phyloP scores from a whole-genome alignment of 2,888 invertebrate genomes.

The Ametastegia equiseti region DNA sequence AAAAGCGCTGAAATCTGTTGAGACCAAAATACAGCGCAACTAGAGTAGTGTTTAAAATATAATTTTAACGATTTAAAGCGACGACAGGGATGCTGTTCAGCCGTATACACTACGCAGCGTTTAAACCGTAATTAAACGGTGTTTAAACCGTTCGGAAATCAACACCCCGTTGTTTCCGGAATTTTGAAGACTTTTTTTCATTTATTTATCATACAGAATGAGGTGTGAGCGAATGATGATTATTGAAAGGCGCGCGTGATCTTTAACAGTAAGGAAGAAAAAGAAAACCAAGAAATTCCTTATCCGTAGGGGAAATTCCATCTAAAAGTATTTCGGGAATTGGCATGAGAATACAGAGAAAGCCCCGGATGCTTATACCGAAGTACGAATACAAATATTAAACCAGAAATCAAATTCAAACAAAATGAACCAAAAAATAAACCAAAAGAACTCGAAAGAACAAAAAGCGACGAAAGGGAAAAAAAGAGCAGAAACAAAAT shows the following conservation, averaged over 20 bases:
- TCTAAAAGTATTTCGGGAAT: not conserved
- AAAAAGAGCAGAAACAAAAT: no score
- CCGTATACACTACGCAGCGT: not conserved
- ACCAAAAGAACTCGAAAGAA: no score
- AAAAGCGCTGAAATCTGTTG: not conserved
- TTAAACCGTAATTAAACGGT: conserved; percentile 24
- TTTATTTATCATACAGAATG: not conserved
- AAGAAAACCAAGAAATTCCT: not conserved
- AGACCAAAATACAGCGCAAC: conserved; percentile 28
- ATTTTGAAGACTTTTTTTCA: conserved; percentile 1
- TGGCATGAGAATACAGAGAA: not conserved
- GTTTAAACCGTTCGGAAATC: conserved; percentile 29
- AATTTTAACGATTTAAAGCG: conserved; percentile 33
- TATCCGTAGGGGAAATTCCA: conserved; percentile 1
- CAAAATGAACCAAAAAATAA: no score
- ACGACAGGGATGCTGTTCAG: conserved; percentile 26
- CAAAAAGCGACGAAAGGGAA: no score
- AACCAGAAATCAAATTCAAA: not conserved
- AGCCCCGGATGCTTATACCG: not conserved
- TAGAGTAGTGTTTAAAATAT: conserved; percentile 39
- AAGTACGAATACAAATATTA: not conserved
- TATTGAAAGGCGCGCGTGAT: no score
- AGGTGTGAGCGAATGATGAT: no score
- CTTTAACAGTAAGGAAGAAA: no score
- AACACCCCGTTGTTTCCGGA: not conserved